Conservation (phyloP, 2,113 vertebrate species). For the Beaufortia kweichowensis region DNA sequence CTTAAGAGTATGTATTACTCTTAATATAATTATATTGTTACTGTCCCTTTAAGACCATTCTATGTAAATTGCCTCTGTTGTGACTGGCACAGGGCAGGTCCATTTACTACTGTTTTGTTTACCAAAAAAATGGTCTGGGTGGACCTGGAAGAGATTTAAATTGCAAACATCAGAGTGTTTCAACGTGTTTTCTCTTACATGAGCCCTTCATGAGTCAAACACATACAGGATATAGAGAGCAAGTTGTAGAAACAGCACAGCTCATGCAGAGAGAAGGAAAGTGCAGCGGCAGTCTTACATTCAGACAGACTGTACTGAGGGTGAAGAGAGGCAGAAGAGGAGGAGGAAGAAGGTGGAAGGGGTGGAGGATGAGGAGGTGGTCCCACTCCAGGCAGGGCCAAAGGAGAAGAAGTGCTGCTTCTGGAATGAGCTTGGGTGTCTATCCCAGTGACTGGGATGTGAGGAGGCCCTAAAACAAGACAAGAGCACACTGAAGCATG, state of each 20-base stretch:
- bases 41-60: too few species aligned
- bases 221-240: not conserved
- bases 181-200: too few species aligned
- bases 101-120: too few species aligned
- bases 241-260: slow-evolving; percentile 1
- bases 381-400: slow-evolving; percentile 86
- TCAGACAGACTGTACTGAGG: slow-evolving; percentile 93
- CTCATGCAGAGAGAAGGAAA: slow-evolving; percentile 47
- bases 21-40: too few species aligned
- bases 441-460: slow-evolving; percentile 84
- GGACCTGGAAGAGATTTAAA: too few species aligned
- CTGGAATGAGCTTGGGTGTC: slow-evolving; percentile 86
- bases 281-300: slow-evolving; percentile 81
- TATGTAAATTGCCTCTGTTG: too few species aligned
- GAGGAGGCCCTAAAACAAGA: slow-evolving; percentile 84
- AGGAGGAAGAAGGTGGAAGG: slow-evolving; percentile 60
- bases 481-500: slow-evolving; percentile 61
- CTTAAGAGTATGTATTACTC: too few species aligned
- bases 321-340: slow-evolving; percentile 79
- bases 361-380: slow-evolving; percentile 80
- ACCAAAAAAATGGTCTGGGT: too few species aligned
- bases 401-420: slow-evolving; percentile 83
- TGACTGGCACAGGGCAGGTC: too few species aligned
- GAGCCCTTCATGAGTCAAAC: not conserved
- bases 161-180: too few species aligned